These are phyloP conservation scores for Scolopax mira DNA, from an alignment of 2,113 vertebrate genomes.

Conservation along the genomic window DNA sequence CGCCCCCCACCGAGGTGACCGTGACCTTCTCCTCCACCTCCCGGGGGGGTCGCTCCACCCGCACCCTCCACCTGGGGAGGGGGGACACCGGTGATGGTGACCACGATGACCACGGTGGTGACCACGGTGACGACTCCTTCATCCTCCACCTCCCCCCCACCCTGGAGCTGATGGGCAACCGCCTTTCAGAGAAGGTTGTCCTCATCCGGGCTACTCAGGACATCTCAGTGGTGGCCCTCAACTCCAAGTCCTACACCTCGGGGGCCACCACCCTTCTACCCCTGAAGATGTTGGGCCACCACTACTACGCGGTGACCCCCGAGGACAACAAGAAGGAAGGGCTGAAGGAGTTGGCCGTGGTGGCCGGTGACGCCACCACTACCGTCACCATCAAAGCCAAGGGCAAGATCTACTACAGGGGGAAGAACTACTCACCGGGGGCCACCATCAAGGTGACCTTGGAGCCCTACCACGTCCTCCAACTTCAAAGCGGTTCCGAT, in stretches of 20 bases:
- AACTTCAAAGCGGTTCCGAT: constrained; percentile 57
- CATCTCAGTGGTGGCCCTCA: neutral
- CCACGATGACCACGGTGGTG: no score
- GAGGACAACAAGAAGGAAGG: rapidly evolving
- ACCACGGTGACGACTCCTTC: no score
- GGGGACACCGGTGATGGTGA: no score
- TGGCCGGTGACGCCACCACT: constrained; percentile 41
- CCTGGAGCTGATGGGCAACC: constrained; percentile 36
- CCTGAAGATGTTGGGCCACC: constrained; percentile 39
- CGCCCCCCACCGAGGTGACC: no score
- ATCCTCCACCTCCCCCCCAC: neutral
- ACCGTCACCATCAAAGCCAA: constrained; percentile 25
- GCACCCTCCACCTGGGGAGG: no score
- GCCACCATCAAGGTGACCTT: constrained; percentile 41
- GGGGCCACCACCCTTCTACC: neutral
- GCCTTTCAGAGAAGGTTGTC: constrained; percentile 26
- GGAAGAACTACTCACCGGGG: neutral
- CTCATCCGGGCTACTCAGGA: constrained; percentile 58
- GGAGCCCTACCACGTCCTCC: constrained; percentile 67
- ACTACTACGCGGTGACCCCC: constrained; percentile 76
- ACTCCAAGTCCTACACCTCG: rapidly evolving
- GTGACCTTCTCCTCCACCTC: no score
- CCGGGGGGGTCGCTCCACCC: no score
- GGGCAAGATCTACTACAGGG: neutral
- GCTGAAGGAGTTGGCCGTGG: constrained; percentile 66